These are phyloP conservation scores for Tadarida brasiliensis DNA, from an alignment of 2,797 vertebrate genomes.

Conservation along the genomic window DNA sequence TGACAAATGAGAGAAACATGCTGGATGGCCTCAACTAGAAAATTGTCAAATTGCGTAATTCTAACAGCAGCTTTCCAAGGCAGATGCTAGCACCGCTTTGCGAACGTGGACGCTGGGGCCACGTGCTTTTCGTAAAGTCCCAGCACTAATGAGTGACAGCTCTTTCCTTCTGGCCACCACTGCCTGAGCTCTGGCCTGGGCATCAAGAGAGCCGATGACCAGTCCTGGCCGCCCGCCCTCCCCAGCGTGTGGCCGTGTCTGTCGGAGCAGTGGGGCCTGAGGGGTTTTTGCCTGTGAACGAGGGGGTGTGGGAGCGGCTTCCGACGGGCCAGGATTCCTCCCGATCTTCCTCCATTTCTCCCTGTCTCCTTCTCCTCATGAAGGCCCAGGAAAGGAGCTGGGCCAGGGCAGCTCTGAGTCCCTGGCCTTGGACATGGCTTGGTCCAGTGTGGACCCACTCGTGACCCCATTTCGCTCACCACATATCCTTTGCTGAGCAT, in stretches of 20 bases:
- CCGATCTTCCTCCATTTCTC: neutral
- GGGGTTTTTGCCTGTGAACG: neutral
- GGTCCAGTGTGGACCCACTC: neutral
- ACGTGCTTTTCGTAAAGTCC: neutral
- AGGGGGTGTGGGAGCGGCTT: too few relatives aligned
- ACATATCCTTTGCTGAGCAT: neutral
- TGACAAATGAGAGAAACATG: neutral
- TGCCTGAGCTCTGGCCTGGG: neutral
- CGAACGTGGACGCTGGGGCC: neutral
- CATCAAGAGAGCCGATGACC: rapidly evolving
- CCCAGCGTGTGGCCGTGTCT: rapidly evolving
- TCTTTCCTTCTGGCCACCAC: neutral
- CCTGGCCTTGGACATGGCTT: neutral
- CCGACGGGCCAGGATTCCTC: neutral
- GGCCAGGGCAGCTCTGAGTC: neutral
- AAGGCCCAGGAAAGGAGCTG: neutral
- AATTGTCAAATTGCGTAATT: neutral
- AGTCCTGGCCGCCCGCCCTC: neutral
- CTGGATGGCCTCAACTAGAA: neutral
- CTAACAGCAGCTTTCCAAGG: neutral
- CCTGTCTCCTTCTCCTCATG: neutral
- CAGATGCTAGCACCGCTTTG: neutral
- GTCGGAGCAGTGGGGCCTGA: neutral
- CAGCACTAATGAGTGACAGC: neutral
- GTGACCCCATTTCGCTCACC: neutral